Evolutionary conservation across 92 coral and sea anemone species (phyloP), one percentile per base, ranked within the genome.

Genomic region (Phenganax subtilis): DNA sequence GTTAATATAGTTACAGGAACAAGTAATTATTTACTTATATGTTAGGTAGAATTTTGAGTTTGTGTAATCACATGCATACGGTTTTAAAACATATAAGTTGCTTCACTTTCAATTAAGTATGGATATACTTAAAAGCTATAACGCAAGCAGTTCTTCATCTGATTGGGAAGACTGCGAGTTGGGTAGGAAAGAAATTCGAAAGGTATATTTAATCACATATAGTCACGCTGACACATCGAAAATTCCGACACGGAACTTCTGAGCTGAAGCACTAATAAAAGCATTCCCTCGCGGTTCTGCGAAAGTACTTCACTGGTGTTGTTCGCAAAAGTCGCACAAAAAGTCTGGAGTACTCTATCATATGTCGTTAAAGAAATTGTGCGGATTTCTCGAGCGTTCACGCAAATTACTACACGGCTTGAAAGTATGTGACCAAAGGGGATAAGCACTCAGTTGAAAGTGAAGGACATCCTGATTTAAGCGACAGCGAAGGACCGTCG

Each of bases 351-450:
- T 27, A 6, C 87, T 66, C 58, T 85, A 79, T 59, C 87, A 85
- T 44, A 77, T 80, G 81, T 77, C 63, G 59, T 28, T 80, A n/a
- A 80, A 85, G 53, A 47, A 80, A 80, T 72, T 80, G 81, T 70
- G 90, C 60, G 8, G 82, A 84, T 53, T 87, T 87, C 75, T 84
- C 85, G 12, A 60, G 56, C 76, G 54, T 84, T 30, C 90, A 84
- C 65, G 52, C 66, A 15, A 84, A 87, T 71, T 87, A 84, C 57
- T 84, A 84, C 78, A 84, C 64, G 31, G 87, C 90, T 7, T 84
- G 87, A 82, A 84, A 80, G 78, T 81, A 85, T 57, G 84, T 84
- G 6, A 66, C 71, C 64, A 85, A 85, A 71, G 70, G 57, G 54
- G 87, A 85, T 75, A 57, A 20, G 54, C 28, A 56, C 62, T 25